Percentiles rank a stretch among this genome's conserved stretches.
Conservation (phyloP, 1,140 invertebrate genomes). For the Hycleus cichorii region DNA sequence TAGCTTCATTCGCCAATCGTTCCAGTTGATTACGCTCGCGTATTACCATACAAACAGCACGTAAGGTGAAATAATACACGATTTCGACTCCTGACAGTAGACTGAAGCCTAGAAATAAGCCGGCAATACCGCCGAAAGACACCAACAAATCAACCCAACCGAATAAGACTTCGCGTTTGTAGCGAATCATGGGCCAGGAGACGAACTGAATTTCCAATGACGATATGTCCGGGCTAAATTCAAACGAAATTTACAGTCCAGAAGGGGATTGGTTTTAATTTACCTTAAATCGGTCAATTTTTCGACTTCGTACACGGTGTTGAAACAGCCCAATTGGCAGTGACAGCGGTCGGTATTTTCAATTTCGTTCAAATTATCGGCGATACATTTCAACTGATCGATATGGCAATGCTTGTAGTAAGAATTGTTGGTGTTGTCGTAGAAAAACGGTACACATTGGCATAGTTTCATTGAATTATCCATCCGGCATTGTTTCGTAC, state of each 20-base stretch:
- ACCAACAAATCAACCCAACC: conserved; percentile 70
- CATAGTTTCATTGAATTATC: conserved; percentile 50
- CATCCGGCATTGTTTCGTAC: conserved; percentile 62
- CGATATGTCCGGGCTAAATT: background rate
- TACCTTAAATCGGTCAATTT: conserved; percentile 43
- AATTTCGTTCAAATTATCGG: conserved; percentile 47
- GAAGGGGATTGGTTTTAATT: too few species aligned
- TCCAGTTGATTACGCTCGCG: conserved; percentile 31
- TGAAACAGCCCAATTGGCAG: conserved; percentile 60
- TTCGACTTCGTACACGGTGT: conserved; percentile 66
- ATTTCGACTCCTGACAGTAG: conserved; percentile 64
- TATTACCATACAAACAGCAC: conserved; percentile 56
- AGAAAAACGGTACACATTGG: conserved; percentile 61
- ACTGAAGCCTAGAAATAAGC: conserved; percentile 67
- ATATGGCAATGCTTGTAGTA: conserved; percentile 48
- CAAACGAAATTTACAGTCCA: too few species aligned
- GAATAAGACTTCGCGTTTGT: conserved; percentile 66
- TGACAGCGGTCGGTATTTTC: conserved; percentile 51
- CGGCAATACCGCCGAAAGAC: conserved; percentile 66
- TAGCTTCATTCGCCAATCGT: conserved; percentile 9
- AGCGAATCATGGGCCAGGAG: conserved; percentile 65
- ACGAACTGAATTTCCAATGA: conserved; percentile 51
- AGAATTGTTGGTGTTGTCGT: conserved; percentile 36
- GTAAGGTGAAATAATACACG: conserved; percentile 63
- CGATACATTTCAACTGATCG: conserved; percentile 51